Conservation (phyloP, 2,888 invertebrate genomes). For the Lasioglossum malachurum region DNA sequence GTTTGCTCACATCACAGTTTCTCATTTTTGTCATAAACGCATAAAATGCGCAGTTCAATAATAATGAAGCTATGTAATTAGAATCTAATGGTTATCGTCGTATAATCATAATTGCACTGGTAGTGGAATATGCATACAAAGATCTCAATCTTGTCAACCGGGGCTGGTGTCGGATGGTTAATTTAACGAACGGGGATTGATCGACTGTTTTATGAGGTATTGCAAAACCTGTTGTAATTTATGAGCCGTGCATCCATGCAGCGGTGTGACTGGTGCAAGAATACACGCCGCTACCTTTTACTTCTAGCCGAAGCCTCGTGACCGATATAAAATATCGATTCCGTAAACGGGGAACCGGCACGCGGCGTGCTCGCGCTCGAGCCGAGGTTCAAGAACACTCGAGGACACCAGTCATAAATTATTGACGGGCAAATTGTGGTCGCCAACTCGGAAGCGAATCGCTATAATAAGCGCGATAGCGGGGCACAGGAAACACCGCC, state of each 20-base stretch:
- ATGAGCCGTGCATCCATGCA: background rate
- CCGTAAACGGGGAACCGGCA: background rate
- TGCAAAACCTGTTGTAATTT: background rate
- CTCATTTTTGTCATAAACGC: too few relatives aligned
- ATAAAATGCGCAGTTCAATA: too few relatives aligned
- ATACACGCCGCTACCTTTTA: background rate
- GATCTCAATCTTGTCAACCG: background rate
- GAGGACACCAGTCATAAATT: conserved; percentile 22
- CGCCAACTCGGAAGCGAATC: conserved; percentile 30
- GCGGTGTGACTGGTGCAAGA: background rate
- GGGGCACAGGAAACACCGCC: background rate
- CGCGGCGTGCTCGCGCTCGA: background rate
- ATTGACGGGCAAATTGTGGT: conserved; percentile 24
- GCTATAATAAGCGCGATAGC: conserved; percentile 14
- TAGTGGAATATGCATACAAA: background rate
- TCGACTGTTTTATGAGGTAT: background rate
- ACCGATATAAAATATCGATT: conserved; percentile 36
- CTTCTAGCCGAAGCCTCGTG: background rate
- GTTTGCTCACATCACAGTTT: too few relatives aligned
- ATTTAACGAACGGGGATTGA: background rate
- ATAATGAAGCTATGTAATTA: too few relatives aligned
- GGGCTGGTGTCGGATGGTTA: background rate
- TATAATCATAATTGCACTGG: background rate
- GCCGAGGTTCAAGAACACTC: conserved; percentile 25
- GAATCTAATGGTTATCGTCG: background rate